Conservation (phyloP, 2,888 invertebrate species). For the Molorchus minor region DNA sequence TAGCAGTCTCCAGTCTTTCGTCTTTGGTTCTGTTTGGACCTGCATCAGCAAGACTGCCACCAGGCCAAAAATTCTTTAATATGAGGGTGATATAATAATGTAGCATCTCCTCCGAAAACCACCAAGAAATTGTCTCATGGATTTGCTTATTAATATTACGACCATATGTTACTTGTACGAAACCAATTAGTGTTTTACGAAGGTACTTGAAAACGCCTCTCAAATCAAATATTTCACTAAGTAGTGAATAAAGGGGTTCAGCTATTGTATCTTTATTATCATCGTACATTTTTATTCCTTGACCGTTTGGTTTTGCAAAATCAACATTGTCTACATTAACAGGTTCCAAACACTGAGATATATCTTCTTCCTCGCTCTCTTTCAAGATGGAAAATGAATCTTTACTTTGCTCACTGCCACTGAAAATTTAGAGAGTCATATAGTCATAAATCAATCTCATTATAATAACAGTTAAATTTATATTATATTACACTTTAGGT, state of each 20-base stretch:
- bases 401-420: constrained; percentile 53
- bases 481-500: background rate
- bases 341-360: constrained; percentile 80
- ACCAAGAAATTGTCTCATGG: constrained; percentile 84
- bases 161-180: constrained; percentile 76
- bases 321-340: constrained; percentile 62
- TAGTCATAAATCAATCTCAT: background rate
- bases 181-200: constrained; percentile 85
- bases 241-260: constrained; percentile 86
- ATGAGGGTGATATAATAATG: constrained; percentile 86
- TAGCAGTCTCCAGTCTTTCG: constrained; percentile 74
- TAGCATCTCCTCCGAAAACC: constrained; percentile 90
- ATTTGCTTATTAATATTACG: constrained; percentile 92
- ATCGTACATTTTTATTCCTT: constrained; percentile 62
- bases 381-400: constrained; percentile 61
- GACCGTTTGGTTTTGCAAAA: constrained; percentile 58
- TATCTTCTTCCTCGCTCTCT: constrained; percentile 82
- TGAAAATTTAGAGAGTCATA: constrained; percentile 33
- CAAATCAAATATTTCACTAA: constrained; percentile 91
- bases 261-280: constrained; percentile 87
- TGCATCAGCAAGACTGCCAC: constrained; percentile 75
- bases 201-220: constrained; percentile 89
- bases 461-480: background rate
- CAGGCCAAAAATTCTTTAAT: constrained; percentile 90
- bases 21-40: constrained; percentile 67